Evolutionary conservation across 2,888 invertebrate genomes (phyloP), one percentile per base, ranked within the genome.

Genomic region (Timema podura): DNA sequence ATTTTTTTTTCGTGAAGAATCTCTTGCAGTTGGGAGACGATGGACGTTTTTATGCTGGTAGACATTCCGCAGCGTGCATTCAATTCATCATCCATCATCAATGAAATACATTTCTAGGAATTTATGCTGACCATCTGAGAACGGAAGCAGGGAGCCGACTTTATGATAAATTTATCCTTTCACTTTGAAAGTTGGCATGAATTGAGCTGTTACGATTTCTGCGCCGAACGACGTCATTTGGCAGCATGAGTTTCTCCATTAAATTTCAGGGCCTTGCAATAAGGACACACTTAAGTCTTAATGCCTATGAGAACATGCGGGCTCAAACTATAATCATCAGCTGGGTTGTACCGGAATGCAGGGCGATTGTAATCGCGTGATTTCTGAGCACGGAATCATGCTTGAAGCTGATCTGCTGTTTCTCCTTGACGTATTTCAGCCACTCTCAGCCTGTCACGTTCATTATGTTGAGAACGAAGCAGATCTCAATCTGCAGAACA

Each of bases 381-480:
- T 66, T 69, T 66, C 72, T 71, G 48, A 71, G 68, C 68, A 61
- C 64, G 51, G 46, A 67, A 44, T 68, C 68, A 48, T 71, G 69
- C 69, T 73, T 73, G 67, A 71, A 5, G 57, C 65, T 72, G 68
- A 68, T 68, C 59, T 71, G 72, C 72, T 71, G 72, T 71, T 72
- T 68, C 64, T 64, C 65, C 71, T 71, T 71, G 67, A 64, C 67
- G 67, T 64, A 59, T 71, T 71, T 69, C 69, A 71, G 71, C 68
- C 67, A 59, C 46, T 71, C 71, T 69, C 69, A 69, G 57, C 69
- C 57, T 65, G 46, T 66, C 57, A 47, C 65, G 6, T 57, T 45
- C 65, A 69, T 69, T 69, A 30, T 69, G 49, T 69, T 69, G 64
- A 69, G 5, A 69, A 65, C 65, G 16, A 65, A 69, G 48, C 51